Evolutionary conservation across 2,888 invertebrate genomes (phyloP), one percentile per base, ranked within the genome.

Genomic region (Microchrysa polita): DNA sequence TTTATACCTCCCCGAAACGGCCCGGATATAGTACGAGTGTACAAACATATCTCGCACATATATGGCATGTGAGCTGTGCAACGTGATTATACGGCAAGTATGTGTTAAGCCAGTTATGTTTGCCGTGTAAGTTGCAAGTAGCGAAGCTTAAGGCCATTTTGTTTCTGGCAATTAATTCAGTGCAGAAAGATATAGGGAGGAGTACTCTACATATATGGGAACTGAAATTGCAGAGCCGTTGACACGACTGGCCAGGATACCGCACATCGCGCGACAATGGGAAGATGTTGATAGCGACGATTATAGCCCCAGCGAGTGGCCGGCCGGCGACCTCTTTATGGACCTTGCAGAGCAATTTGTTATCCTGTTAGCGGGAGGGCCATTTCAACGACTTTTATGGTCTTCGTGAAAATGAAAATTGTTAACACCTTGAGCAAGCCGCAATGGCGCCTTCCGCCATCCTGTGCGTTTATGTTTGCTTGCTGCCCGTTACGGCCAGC

Each of bases 311-410:
- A 27, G 34, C 16, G 27, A 60, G 60, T 16, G 27, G 60, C n/a
- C 60, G 60, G n/a, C n/a, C n/a, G n/a, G 60, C 34, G 60, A 53
- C 27, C 20, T 67, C 22, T 67, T 67, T 67, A 67, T 67, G 67
- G 67, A 20, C 22, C 16, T n/a, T 67, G 67, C 67, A 53, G 53
- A 48, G 34, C 52, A 67, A 67, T 67, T 53, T 67, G 67, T 67
- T 67, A 67, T 53, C 9, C 53, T 52, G 23, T 23, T 48, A 52
- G 65, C 65, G 44, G 65, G 65, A 65, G 65, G 22, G 65, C 65
- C 20, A 44, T 65, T 65, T 60, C 60, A 60, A 27, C 60, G 60
- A 60, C 60, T 60, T 60, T 60, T 27, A 60, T 60, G 23, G 60
- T 1, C 60, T 20, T 34, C 34, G 23, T 27, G 34, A 27, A n/a